Evolutionary conservation across 2,797 vertebrate genomes (phyloP).

Genomic region (Falco cherrug): DNA sequence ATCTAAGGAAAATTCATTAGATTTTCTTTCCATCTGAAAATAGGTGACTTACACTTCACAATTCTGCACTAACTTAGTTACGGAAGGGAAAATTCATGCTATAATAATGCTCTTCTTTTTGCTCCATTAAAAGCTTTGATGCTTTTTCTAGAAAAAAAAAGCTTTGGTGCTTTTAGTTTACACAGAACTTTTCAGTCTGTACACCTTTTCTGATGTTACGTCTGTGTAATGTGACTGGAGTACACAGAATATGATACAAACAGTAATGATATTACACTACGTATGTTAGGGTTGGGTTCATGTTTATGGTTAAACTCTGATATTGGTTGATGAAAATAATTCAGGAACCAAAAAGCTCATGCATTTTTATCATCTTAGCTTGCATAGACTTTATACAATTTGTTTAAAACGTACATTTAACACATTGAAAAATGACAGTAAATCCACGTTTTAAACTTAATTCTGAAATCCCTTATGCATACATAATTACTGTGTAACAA

Average conservation of each 20-base stretch:
- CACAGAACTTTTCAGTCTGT: background rate
- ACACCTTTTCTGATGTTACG: background rate
- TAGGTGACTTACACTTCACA: background rate
- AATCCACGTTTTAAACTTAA: constrained; percentile 38
- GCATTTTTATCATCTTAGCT: constrained; percentile 48
- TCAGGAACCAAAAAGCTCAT: constrained; percentile 18
- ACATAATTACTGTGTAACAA: constrained; percentile 59
- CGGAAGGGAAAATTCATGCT: background rate
- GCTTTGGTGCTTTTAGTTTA: background rate
- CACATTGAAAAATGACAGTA: background rate
- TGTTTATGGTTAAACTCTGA: background rate
- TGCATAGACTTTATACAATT: background rate
- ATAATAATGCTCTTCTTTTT: background rate
- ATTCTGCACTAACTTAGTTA: background rate
- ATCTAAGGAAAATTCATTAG: background rate
- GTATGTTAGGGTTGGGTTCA: background rate
- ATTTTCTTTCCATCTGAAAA: background rate
- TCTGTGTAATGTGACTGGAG: background rate
- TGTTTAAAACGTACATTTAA: constrained; percentile 18
- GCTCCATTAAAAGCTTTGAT: background rate
- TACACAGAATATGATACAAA: background rate
- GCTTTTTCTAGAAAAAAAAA: background rate
- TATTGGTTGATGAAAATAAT: constrained; percentile 3
- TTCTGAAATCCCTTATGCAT: constrained; percentile 41
- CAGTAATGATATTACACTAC: background rate